Percentiles rank a stretch among this genome's conserved stretches.
These are phyloP conservation scores for Myotis planiceps DNA, from an alignment of 2,797 vertebrate genomes.

Conservation along the genomic window DNA sequence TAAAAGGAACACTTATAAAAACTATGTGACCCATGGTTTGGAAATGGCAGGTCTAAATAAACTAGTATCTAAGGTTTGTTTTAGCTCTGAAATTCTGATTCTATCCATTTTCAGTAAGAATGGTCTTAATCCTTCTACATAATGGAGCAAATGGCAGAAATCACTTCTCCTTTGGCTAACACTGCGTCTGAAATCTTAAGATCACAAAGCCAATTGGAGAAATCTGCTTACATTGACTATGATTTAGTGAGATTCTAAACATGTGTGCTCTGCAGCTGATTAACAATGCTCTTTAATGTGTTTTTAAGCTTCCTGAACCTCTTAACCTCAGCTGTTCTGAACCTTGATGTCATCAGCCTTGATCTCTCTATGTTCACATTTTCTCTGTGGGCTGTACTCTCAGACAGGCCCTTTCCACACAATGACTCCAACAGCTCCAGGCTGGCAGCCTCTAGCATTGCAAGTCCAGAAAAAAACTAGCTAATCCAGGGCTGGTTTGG, in stretches of 20 bases:
- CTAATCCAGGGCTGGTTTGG: neutral
- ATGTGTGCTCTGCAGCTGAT: slow-evolving; percentile 58
- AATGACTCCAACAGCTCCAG: neutral
- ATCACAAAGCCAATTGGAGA: slow-evolving; percentile 22
- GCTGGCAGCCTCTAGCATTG: neutral
- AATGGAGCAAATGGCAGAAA: slow-evolving; percentile 32
- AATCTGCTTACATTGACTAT: slow-evolving; percentile 5
- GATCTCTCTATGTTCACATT: slow-evolving; percentile 38
- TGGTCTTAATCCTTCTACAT: neutral
- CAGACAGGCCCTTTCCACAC: neutral
- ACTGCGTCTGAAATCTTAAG: neutral
- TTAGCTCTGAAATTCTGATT: slow-evolving; percentile 25
- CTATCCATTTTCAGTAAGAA: neutral
- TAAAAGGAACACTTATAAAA: neutral
- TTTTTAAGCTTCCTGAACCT: slow-evolving; percentile 42
- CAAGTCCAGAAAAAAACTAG: neutral
- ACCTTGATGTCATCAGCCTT: slow-evolving; percentile 68
- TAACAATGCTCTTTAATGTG: slow-evolving; percentile 66
- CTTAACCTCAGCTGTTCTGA: slow-evolving; percentile 68
- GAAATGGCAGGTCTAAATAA: neutral
- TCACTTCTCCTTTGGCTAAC: slow-evolving; percentile 6
- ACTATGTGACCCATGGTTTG: neutral
- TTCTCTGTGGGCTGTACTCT: slow-evolving; percentile 1
- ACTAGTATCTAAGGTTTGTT: neutral
- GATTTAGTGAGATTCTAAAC: slow-evolving; percentile 61